These are phyloP conservation scores for Ectropis crepuscularia DNA, from an alignment of 2,888 invertebrate species.

Conservation along the genomic window DNA sequence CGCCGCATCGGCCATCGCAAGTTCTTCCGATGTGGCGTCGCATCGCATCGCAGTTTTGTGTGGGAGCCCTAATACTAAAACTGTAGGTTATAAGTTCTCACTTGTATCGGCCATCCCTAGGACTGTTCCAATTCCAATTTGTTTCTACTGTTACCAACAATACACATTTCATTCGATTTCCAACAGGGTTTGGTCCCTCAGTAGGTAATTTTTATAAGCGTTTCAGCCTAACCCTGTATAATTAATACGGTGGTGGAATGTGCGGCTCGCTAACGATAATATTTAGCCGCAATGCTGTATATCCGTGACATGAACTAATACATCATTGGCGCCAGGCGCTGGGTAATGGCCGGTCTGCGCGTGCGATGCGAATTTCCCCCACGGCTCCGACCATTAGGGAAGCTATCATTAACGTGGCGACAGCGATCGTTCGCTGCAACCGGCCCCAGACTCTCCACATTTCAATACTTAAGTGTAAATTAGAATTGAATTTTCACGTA, in stretches of 20 bases:
- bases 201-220: too few species aligned
- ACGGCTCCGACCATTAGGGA: conserved; percentile 70
- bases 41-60: too few species aligned
- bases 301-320: conserved; percentile 76
- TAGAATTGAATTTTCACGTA: conserved; percentile 56
- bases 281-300: conserved; percentile 47
- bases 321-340: conserved; percentile 73
- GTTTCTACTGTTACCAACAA: too few species aligned
- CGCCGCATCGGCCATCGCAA: too few species aligned
- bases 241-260: conserved; percentile 5
- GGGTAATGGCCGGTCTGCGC: conserved; percentile 74
- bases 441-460: conserved; percentile 57
- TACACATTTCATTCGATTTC: too few species aligned
- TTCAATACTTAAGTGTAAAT: conserved; percentile 54
- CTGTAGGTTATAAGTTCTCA: too few species aligned
- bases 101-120: too few species aligned
- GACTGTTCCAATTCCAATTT: too few species aligned
- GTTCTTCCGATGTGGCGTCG: too few species aligned
- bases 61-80: too few species aligned
- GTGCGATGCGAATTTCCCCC: conserved; percentile 77
- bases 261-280: conserved; percentile 29
- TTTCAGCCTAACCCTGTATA: too few species aligned
- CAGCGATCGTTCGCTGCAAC: conserved; percentile 66
- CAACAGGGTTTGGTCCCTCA: too few species aligned
- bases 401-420: conserved; percentile 79